Percentiles rank a stretch among this genome's conserved stretches.
These are phyloP conservation scores for Apeltes quadracus DNA, from an alignment of 2,113 vertebrate species.

Conservation along the genomic window DNA sequence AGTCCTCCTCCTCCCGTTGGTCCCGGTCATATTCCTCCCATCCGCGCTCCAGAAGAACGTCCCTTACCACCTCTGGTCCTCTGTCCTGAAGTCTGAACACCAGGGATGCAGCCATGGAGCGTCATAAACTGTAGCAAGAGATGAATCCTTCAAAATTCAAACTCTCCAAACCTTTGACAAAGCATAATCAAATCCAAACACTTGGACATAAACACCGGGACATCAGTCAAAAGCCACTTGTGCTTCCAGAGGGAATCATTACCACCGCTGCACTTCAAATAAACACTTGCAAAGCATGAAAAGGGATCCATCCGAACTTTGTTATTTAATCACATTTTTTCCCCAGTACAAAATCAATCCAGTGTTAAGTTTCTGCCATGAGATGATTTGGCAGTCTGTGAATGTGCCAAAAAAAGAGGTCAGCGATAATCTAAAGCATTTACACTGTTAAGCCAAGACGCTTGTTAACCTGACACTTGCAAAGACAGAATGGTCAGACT, in stretches of 20 bases:
- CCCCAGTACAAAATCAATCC: neutral
- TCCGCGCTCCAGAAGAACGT: constrained; percentile 83
- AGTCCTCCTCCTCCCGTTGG: constrained; percentile 72
- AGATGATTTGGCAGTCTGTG: neutral
- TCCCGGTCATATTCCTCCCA: constrained; percentile 79
- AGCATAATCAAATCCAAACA: neutral
- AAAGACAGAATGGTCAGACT: neutral
- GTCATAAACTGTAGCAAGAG: neutral
- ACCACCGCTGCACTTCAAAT: neutral
- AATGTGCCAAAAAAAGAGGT: neutral
- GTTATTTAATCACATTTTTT: neutral
- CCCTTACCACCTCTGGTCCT: constrained; percentile 76
- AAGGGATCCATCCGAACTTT: neutral
- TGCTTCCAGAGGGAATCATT: neutral
- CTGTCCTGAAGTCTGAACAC: constrained; percentile 80
- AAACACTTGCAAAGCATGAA: neutral
- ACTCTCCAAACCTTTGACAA: neutral
- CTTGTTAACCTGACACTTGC: constrained; percentile 41
- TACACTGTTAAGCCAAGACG: constrained; percentile 21
- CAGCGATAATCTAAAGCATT: constrained; percentile 18
- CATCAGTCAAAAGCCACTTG: neutral
- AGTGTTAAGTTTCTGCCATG: too few relatives aligned
- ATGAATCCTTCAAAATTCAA: neutral
- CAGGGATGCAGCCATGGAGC: constrained; percentile 63
- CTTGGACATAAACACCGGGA: neutral